Conservation (phyloP, 2,888 invertebrate genomes). For the Leptopilina syphax region DNA sequence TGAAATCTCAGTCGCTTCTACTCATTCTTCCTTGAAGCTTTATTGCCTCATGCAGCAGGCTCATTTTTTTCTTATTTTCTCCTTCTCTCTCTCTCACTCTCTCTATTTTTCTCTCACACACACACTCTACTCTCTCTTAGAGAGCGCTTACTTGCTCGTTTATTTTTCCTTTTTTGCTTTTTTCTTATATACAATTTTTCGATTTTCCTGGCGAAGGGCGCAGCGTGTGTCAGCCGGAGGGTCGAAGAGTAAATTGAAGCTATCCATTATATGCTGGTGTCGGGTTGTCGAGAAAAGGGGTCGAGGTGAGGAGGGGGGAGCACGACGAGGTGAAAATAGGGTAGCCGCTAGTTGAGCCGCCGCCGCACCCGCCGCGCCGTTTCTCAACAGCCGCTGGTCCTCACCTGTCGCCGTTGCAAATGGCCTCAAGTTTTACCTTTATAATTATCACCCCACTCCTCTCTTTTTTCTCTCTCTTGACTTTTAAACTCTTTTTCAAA, state of each 20-base stretch:
- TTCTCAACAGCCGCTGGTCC: conserved; percentile 27
- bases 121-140: not conserved
- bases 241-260: conserved; percentile 69
- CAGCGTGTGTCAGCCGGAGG: conserved; percentile 58
- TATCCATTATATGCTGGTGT: conserved; percentile 68
- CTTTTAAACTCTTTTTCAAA: too few relatives aligned
- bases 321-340: conserved; percentile 44
- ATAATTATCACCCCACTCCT: not conserved
- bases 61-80: conserved; percentile 1
- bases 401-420: conserved; percentile 20
- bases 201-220: conserved; percentile 56
- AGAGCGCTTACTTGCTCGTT: not conserved
- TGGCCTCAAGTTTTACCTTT: conserved; percentile 11
- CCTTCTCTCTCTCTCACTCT: not conserved
- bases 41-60: not conserved
- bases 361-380: conserved; percentile 5
- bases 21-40: conserved; percentile 15
- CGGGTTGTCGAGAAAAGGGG: conserved; percentile 53
- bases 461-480: too few relatives aligned
- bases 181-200: conserved; percentile 55
- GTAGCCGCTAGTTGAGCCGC: conserved; percentile 29
- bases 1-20: conserved; percentile 17
- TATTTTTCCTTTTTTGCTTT: conserved; percentile 30
- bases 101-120: not conserved
- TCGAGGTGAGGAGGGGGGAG: conserved; percentile 47